Conservation (phyloP, 2,888 invertebrate genomes). For the Myopa tessellatipennis region DNA sequence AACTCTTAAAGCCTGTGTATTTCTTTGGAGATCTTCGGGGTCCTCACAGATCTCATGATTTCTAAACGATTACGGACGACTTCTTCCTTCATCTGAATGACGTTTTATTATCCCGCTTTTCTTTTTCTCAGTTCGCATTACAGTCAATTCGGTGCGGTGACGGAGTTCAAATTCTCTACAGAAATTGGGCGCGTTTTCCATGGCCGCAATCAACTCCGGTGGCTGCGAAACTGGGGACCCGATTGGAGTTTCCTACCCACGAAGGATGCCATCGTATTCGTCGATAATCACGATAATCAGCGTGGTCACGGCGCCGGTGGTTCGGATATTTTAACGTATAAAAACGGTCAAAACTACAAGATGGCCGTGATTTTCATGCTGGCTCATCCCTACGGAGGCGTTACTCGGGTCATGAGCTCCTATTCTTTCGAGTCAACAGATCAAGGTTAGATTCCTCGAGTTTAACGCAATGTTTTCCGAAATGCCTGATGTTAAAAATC, state of each 20-base stretch:
- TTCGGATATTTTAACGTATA: slow-evolving; percentile 72
- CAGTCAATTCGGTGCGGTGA: slow-evolving; percentile 73
- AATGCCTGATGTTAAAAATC: no score
- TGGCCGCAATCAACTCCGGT: slow-evolving; percentile 74
- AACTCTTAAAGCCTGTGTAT: no score
- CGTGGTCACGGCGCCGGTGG: slow-evolving; percentile 78
- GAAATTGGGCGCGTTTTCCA: slow-evolving; percentile 69
- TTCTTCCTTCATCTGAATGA: no score
- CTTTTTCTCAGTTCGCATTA: slow-evolving; percentile 64
- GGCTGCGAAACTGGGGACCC: slow-evolving; percentile 74
- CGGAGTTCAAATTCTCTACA: slow-evolving; percentile 73
- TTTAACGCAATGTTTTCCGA: background rate
- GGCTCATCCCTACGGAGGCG: slow-evolving; percentile 80
- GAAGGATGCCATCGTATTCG: slow-evolving; percentile 75
- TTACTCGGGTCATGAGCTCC: slow-evolving; percentile 85
- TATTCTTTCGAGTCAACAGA: slow-evolving; percentile 75
- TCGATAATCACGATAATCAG: slow-evolving; percentile 91
- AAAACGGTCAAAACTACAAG: slow-evolving; percentile 74
- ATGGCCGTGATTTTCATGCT: slow-evolving; percentile 86
- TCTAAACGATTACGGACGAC: no score
- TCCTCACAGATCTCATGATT: no score
- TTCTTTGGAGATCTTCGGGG: no score
- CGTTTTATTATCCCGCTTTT: background rate
- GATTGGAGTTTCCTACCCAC: slow-evolving; percentile 74
- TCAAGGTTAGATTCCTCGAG: slow-evolving; percentile 55